Evolutionary conservation across 2,888 invertebrate genomes (phyloP), one percentile per base, ranked within the genome.

Genomic region (Itoplectis maculator): DNA sequence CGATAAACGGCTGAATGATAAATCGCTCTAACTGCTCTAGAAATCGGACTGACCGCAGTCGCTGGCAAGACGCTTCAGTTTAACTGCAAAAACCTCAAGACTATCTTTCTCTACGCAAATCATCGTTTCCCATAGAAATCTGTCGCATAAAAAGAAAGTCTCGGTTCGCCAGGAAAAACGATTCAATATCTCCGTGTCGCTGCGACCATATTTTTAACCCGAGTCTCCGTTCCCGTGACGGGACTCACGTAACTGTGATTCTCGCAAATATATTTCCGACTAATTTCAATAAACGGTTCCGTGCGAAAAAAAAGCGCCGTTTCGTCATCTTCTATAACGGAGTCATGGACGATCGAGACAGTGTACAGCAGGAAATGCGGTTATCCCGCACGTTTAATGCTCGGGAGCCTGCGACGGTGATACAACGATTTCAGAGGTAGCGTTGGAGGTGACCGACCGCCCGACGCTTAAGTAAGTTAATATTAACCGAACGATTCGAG

Each of bases 391-490:
- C 68, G 56, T 37, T 59, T 63, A 63, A 6, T 15, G 40, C 20
- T 63, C 63, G n/a, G 68, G 40, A 79, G 20, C 18, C 66, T n/a
- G n/a, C 66, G 47, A 54, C 81, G 65, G 69, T 77, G 73, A 73
- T 23, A 42, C 73, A 47, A 42, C 42, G 45, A 18, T 51, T 66
- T 59, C 51, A 68, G n/a, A n/a, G 20, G n/a, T 54, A 35, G 51
- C 40, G 51, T 74, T 40, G 63, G 18, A 54, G 65, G 40, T 56
- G 40, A 65, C 37, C 65, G 65, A 63, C 69, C 75, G 74, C 11
- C 45, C 54, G 66, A 20, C 70, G 66, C 81, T 85, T 84, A 81
- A 84, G 80, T 84, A 73, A 84, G 75, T 81, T 69, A 69, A 83
- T 66, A 23, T 83, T 45, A 73, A 18, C 18, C 63, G 45, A 59